These are phyloP conservation scores for Halictus ligatus DNA, from an alignment of 2,888 invertebrate species.

Conservation along the genomic window DNA sequence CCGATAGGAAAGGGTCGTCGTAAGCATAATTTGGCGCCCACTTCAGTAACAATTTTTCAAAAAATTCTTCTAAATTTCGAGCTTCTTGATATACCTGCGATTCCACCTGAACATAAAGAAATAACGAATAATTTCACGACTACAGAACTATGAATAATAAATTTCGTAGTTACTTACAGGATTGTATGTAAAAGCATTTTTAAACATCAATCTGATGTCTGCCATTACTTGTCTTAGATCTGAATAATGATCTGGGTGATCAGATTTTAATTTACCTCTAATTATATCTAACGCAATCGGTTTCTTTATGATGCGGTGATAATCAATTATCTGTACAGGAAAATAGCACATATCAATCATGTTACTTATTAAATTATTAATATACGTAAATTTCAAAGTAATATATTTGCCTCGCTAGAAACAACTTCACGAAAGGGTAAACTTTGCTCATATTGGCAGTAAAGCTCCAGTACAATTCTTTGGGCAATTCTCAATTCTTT, in stretches of 20 bases:
- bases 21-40: conserved; percentile 92
- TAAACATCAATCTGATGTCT: conserved; percentile 94
- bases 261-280: conserved; percentile 91
- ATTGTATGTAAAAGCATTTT: conserved; percentile 94
- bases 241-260: conserved; percentile 90
- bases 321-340: conserved; percentile 87
- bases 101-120: conserved; percentile 87
- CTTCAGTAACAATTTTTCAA: conserved; percentile 92
- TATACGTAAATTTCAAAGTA: background rate
- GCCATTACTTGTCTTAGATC: conserved; percentile 91
- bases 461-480: conserved; percentile 94
- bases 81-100: conserved; percentile 92
- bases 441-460: conserved; percentile 96
- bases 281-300: conserved; percentile 95
- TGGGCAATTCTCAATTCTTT: conserved; percentile 91
- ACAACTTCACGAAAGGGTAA: conserved; percentile 95
- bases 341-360: conserved; percentile 44
- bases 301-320: conserved; percentile 89
- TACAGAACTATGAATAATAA: background rate
- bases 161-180: conserved; percentile 86
- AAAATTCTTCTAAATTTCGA: conserved; percentile 93
- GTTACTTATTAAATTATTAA: conserved; percentile 4
- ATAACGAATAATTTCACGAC: background rate
- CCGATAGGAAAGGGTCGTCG: conserved; percentile 84
- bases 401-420: conserved; percentile 87